Percentiles rank a stretch among this genome's conserved stretches.
phyloP scores from a whole-genome alignment of 1,140 invertebrate genomes.

The Musca vetustissima region DNA sequence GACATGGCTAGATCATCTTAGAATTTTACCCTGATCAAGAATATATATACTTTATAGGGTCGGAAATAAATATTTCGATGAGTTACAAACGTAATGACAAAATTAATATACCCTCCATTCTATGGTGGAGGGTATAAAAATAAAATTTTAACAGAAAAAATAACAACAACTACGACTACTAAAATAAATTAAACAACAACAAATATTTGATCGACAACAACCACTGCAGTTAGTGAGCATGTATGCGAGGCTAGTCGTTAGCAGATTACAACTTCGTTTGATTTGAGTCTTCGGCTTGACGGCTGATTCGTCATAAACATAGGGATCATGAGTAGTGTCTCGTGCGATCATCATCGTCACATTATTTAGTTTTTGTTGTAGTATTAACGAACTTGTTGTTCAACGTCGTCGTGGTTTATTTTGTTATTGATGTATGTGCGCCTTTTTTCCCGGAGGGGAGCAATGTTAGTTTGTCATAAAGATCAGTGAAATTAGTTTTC shows the following conservation, averaged over 20 bases:
- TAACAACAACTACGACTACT: too few species aligned
- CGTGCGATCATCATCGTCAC: not conserved
- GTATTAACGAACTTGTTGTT: conserved; percentile 1
- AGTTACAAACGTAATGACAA: too few species aligned
- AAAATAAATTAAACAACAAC: too few species aligned
- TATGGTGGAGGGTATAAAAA: too few species aligned
- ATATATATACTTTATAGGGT: too few species aligned
- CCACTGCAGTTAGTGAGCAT: not conserved
- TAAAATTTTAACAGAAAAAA: too few species aligned
- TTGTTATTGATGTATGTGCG: not conserved
- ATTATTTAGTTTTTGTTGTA: not conserved
- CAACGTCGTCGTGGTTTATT: conserved; percentile 1
- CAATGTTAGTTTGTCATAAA: conserved; percentile 26
- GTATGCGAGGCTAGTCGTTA: too few species aligned
- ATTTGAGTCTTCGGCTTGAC: too few species aligned
- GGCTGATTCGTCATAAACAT: not conserved
- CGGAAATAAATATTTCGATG: too few species aligned
- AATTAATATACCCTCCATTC: too few species aligned
- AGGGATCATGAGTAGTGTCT: not conserved
- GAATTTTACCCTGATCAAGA: too few species aligned
- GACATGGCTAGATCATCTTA: too few species aligned
- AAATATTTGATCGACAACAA: conserved; percentile 13
- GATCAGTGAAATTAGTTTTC: conserved; percentile 27
- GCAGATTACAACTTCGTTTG: conserved; percentile 3
- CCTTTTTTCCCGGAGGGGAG: conserved; percentile 19